phyloP scores from a whole-genome alignment of 2,888 invertebrate species.

The Drosophila colorata region DNA sequence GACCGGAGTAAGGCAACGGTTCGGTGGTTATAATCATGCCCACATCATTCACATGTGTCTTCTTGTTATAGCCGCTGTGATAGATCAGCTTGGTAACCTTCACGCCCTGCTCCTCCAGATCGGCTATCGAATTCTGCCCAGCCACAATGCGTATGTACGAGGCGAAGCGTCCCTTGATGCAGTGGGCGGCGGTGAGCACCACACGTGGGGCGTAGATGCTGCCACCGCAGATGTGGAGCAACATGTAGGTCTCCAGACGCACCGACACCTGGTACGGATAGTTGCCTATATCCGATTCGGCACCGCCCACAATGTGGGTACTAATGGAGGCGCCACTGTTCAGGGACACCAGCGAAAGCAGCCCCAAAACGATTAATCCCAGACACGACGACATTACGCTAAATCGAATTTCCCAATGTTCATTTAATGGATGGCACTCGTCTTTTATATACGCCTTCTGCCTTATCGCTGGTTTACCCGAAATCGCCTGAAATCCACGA shows the following conservation, averaged over 20 bases:
- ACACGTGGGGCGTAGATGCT: slow-evolving; percentile 61
- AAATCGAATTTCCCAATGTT: slow-evolving; percentile 11
- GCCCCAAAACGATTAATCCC: slow-evolving; percentile 40
- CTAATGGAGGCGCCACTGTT: slow-evolving; percentile 38
- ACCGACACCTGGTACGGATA: slow-evolving; percentile 76
- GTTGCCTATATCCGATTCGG: slow-evolving; percentile 57
- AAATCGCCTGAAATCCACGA: slow-evolving; percentile 52
- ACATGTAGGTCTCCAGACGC: slow-evolving; percentile 65
- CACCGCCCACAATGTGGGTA: slow-evolving; percentile 67
- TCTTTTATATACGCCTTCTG: slow-evolving; percentile 46
- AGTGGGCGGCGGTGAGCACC: slow-evolving; percentile 77
- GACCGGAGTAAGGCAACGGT: slow-evolving; percentile 84
- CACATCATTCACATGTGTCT: slow-evolving; percentile 87
- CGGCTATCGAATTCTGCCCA: slow-evolving; percentile 71
- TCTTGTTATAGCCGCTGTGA: slow-evolving; percentile 70
- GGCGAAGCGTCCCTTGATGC: slow-evolving; percentile 74
- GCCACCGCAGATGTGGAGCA: slow-evolving; percentile 79
- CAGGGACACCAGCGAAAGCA: slow-evolving; percentile 32
- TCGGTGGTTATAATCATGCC: slow-evolving; percentile 86
- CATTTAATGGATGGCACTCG: slow-evolving; percentile 5
- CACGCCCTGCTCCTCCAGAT: slow-evolving; percentile 65
- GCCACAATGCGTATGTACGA: slow-evolving; percentile 72
- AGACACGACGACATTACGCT: slow-evolving; percentile 43
- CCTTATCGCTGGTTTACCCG: slow-evolving; percentile 55
- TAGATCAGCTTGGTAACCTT: slow-evolving; percentile 66